These are phyloP conservation scores for Leptobrachium leishanense DNA, from an alignment of 2,113 vertebrate genomes.

Conservation along the genomic window DNA sequence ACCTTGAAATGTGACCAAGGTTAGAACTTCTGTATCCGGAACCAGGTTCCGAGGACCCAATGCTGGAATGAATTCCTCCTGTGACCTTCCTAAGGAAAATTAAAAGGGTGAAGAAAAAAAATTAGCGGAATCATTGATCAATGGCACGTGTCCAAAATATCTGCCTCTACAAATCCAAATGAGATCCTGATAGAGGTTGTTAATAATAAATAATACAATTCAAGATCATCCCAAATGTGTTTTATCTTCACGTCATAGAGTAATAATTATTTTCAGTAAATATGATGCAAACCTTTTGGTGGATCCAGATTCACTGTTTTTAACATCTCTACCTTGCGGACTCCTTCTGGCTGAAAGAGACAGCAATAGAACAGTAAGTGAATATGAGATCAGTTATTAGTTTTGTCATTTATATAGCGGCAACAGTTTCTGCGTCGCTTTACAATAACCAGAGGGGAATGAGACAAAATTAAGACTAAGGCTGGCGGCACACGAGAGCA, in stretches of 20 bases:
- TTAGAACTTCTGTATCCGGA: conserved; percentile 62
- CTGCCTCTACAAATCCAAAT: background rate
- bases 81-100: conserved; percentile 55
- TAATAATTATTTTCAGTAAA: background rate
- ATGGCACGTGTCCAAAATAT: background rate
- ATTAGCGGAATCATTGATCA: no score
- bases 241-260: background rate
- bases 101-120: no score
- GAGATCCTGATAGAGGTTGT: no score
- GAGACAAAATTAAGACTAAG: no score
- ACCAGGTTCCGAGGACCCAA: conserved; percentile 60
- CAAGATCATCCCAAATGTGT: background rate
- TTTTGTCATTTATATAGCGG: no score
- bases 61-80: conserved; percentile 53
- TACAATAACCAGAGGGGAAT: no score
- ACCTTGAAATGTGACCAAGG: conserved; percentile 68
- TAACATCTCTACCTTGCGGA: background rate
- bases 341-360: conserved; percentile 23
- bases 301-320: conserved; percentile 17
- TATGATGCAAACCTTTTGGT: background rate
- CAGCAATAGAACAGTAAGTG: background rate
- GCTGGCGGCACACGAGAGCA: no score
- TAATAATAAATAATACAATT: background rate
- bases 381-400: no score
- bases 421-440: no score